Base-by-base conservation (phyloP, 2,113 vertebrate genomes). In the Corythoichthys haematopterus region DNA sequence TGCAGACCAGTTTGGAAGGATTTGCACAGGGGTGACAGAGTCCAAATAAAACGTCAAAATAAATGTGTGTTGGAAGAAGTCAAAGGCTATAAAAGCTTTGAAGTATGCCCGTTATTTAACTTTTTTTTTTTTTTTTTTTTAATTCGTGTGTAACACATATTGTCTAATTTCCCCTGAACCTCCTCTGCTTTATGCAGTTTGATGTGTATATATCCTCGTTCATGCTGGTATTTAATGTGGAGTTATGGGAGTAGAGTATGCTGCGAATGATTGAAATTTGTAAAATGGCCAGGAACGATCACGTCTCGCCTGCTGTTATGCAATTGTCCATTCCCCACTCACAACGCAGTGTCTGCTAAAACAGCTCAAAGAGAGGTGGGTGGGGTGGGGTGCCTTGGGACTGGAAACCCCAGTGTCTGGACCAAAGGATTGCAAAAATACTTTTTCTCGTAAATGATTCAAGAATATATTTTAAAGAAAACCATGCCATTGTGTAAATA, bases 231-330 rank as follows among this genome's bases (percentile, higher is more conserved):
- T 89, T 91, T 87, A 89, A 89, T 87, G 79, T 85, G 76, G 82
- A 79, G 70, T 84, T 81, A 79, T 85, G 83, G 85, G 79, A 82
- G 81, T 77, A 83, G 81, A 85, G 86, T 88, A 91, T 88, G 85
- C 83, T 50, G 85, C 70, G 89, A 88, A 88, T 87, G 87, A 89
- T 86, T 90, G 83, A 90, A 88, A 88, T 88, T 85, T 87, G 88
- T 68, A 70, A 78, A 75, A 86, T 80, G 84, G 85, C 86, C 85
- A 90, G 81, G 80, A 88, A 84, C 80, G 72, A 85, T 87, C 85
- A 84, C 65, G 85, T 85, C 87, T 88, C 80, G 84, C 77, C 88
- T 88, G 82, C 75, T 64, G 81, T 88, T 90, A 88, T 89, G 87
- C 84, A 90, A 90, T 84, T 80, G 78, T 76, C 84, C 86, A 84